Evolutionary conservation across 2,888 invertebrate genomes (phyloP).

Genomic region (Ecliptopera silaceata): DNA sequence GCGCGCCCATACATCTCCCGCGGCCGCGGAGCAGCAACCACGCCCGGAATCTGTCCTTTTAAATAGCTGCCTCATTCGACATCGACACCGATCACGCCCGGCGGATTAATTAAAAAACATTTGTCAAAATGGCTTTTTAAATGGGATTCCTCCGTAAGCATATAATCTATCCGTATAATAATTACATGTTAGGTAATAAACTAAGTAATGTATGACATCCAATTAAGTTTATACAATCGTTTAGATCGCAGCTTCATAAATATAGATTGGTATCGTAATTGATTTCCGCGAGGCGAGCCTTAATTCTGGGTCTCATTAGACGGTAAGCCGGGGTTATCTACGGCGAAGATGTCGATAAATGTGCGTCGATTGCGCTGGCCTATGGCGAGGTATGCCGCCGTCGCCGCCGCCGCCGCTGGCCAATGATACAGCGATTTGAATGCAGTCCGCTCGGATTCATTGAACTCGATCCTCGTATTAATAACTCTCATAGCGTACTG

Average conservation of each 20-base stretch:
- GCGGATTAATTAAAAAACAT: constrained; percentile 75
- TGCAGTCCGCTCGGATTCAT: constrained; percentile 67
- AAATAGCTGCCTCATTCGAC: constrained; percentile 63
- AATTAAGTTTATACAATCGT: constrained; percentile 62
- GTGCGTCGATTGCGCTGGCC: constrained; percentile 44
- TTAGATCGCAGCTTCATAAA: constrained; percentile 55
- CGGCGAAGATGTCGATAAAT: constrained; percentile 44
- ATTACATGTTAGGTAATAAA: constrained; percentile 64
- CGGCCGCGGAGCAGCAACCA: constrained; percentile 51
- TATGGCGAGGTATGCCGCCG: background rate
- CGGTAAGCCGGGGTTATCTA: constrained; percentile 46
- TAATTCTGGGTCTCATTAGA: constrained; percentile 51
- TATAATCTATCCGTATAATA: constrained; percentile 58
- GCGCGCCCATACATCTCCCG: constrained; percentile 55
- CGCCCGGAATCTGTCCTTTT: constrained; percentile 70
- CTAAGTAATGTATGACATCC: constrained; percentile 62
- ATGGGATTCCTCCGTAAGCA: constrained; percentile 57
- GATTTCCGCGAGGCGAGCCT: constrained; percentile 56
- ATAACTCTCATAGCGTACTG: constrained; percentile 73
- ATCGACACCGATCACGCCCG: constrained; percentile 66
- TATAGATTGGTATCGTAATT: constrained; percentile 59
- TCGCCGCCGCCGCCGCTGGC: constrained; percentile 35
- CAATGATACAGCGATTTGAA: constrained; percentile 66
- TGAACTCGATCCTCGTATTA: constrained; percentile 80
- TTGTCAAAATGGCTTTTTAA: constrained; percentile 67